Evolutionary conservation across 2,113 vertebrate genomes (phyloP).

Genomic region (Otocyon megalotis): DNA sequence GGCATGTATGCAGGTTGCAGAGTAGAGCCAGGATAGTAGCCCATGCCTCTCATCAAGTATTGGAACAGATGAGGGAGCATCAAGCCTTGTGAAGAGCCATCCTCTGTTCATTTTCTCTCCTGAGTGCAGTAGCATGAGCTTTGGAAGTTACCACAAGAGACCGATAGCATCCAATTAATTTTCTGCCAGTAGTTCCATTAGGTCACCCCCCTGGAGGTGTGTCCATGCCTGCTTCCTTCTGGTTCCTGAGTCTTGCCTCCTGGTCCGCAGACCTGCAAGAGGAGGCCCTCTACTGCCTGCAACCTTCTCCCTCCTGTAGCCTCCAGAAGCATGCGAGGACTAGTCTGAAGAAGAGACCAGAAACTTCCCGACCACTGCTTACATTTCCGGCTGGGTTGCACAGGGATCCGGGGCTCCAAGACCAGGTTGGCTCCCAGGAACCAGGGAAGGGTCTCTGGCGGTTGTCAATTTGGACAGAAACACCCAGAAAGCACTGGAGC

Average conservation of each 20-base stretch:
- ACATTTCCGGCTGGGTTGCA: constrained; percentile 58
- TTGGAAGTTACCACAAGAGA: neutral
- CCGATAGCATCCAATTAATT: constrained; percentile 30
- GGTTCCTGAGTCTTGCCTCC: neutral
- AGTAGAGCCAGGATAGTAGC: fast-evolving
- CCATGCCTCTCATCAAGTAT: fast-evolving
- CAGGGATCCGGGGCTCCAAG: constrained; percentile 50
- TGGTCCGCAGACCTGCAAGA: constrained; percentile 7
- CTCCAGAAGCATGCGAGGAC: constrained; percentile 66
- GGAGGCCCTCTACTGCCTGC: constrained; percentile 37
- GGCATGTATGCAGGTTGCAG: fast-evolving
- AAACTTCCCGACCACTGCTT: fast-evolving
- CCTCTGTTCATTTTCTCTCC: neutral
- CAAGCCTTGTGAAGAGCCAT: neutral
- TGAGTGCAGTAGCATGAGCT: neutral
- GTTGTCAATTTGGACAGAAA: constrained; percentile 61
- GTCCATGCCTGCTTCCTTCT: constrained; percentile 61
- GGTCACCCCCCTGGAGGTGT: constrained; percentile 33
- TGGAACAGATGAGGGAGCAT: fast-evolving
- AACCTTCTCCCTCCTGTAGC: constrained; percentile 30
- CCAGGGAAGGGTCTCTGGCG: constrained; percentile 43
- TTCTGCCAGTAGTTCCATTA: constrained; percentile 36
- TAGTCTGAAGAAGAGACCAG: neutral
- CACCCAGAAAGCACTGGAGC: constrained; percentile 70
- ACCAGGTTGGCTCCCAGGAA: constrained; percentile 59